phyloP scores from a whole-genome alignment of 2,113 vertebrate genomes.

The Acrocephalus arundinaceus region DNA sequence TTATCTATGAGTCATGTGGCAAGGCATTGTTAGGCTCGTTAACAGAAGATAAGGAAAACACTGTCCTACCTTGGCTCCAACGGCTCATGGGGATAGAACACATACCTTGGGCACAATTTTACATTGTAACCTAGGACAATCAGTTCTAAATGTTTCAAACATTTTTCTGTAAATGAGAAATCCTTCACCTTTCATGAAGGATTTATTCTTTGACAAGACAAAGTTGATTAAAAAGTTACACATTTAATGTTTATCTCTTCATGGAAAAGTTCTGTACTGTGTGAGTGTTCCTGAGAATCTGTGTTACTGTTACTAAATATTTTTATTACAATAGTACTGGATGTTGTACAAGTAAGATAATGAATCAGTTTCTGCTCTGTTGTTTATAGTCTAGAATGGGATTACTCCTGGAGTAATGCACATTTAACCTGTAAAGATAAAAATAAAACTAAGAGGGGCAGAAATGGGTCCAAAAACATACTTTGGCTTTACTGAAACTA shows the following conservation, averaged over 20 bases:
- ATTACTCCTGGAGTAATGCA: not conserved
- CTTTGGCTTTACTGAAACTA: not conserved
- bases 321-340: not conserved
- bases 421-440: not conserved
- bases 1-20: no score
- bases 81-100: no score
- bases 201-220: not conserved
- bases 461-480: not conserved
- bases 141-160: not conserved
- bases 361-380: not conserved
- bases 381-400: not conserved
- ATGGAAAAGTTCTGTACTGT: not conserved
- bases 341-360: conserved; percentile 20
- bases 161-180: not conserved
- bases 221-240: conserved; percentile 2
- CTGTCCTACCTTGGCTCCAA: no score
- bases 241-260: not conserved
- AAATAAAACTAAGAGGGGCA: not conserved
- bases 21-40: no score
- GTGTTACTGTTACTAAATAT: not conserved
- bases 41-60: no score
- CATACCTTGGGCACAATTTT: no score
- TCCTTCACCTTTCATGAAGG: not conserved
- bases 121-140: no score
- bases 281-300: not conserved